These are phyloP conservation scores for Mythimna lalbum DNA, from an alignment of 2,888 invertebrate genomes.

Conservation along the genomic window DNA sequence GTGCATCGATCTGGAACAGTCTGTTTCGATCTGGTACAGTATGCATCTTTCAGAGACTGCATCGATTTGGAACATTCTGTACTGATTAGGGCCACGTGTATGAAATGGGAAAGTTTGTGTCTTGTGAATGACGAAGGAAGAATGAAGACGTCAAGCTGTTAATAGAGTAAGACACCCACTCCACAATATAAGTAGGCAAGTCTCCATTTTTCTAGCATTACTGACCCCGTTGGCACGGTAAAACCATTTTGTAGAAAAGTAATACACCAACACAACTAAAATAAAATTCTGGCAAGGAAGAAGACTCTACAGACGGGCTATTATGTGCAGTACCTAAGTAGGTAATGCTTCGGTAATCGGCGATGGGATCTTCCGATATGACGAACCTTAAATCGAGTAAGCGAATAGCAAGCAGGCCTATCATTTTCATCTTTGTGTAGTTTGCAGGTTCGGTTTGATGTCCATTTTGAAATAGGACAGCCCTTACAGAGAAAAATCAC, in stretches of 20 bases:
- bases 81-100: too few relatives aligned
- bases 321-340: not conserved
- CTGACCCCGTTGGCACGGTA: not conserved
- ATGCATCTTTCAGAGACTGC: too few relatives aligned
- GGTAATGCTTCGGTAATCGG: conserved; percentile 10
- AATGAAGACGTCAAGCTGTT: too few relatives aligned
- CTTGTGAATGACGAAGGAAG: too few relatives aligned
- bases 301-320: not conserved
- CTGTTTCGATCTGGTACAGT: too few relatives aligned
- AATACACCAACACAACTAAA: not conserved
- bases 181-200: not conserved
- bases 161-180: not conserved
- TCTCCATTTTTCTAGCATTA: not conserved
- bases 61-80: too few relatives aligned
- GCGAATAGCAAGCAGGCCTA: conserved; percentile 11
- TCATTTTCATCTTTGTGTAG: conserved; percentile 12
- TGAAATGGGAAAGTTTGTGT: too few relatives aligned
- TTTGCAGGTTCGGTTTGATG: not conserved
- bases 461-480: not conserved
- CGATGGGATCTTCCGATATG: conserved; percentile 23
- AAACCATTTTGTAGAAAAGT: not conserved
- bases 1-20: too few relatives aligned
- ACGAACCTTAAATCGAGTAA: conserved; percentile 3
- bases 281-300: not conserved
- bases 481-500: too few relatives aligned